Evolutionary conservation across 2,888 invertebrate species (phyloP).

Genomic region (Halictus quadricinctus): DNA sequence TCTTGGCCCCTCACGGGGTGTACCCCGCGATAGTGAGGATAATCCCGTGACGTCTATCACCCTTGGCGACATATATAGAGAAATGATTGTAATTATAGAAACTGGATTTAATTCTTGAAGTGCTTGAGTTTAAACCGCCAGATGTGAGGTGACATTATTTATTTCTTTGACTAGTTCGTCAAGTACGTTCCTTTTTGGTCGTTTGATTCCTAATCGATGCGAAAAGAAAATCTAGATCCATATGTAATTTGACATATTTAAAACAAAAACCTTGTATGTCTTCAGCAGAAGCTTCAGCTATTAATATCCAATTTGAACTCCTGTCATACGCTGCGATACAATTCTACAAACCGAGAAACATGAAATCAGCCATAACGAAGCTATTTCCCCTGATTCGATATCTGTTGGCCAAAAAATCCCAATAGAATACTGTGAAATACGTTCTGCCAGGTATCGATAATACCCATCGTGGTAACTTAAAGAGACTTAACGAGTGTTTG

Average conservation of each 20-base stretch:
- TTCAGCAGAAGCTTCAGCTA: no score
- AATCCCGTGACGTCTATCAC: no score
- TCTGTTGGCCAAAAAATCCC: background rate
- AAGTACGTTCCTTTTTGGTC: no score
- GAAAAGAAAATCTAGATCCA: background rate
- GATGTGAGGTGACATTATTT: no score
- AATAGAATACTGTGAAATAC: background rate
- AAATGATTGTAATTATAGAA: background rate
- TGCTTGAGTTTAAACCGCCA: background rate
- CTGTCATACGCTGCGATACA: background rate
- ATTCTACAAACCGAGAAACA: background rate
- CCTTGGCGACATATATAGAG: no score
- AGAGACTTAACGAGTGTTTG: conserved; percentile 46
- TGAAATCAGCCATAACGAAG: background rate
- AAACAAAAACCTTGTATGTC: no score
- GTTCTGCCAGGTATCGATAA: conserved; percentile 21
- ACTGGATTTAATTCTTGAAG: background rate
- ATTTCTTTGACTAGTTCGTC: no score
- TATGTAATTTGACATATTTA: background rate
- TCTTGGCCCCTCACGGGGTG: no score
- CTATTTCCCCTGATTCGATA: background rate
- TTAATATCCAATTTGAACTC: background rate
- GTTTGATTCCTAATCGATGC: no score
- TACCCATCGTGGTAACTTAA: conserved; percentile 24
- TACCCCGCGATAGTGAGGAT: no score